Evolutionary conservation across 2,113 vertebrate genomes (phyloP).

Genomic region (Cryptotis parvus): DNA sequence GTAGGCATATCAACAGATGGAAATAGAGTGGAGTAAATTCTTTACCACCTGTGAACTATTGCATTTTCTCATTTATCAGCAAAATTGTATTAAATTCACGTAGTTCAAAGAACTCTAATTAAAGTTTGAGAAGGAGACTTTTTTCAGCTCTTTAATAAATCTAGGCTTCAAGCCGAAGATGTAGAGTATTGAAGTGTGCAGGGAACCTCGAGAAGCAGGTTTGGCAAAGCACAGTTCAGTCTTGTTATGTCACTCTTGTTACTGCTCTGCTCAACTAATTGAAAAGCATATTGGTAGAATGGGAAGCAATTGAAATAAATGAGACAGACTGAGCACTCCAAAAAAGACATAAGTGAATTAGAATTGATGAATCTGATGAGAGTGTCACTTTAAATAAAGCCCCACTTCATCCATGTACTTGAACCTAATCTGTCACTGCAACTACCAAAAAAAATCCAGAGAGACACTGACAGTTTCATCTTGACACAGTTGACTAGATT

Average conservation of each 20-base stretch:
- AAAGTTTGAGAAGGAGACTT: conserved; percentile 75
- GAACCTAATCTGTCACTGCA: conserved; percentile 55
- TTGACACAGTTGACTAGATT: conserved; percentile 50
- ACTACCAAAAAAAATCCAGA: conserved; percentile 58
- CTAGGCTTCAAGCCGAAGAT: conserved; percentile 4
- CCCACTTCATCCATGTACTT: conserved; percentile 64
- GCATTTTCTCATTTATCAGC: conserved; percentile 71
- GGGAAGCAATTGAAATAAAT: conserved; percentile 78
- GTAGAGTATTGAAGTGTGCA: conserved; percentile 54
- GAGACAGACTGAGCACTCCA: conserved; percentile 74
- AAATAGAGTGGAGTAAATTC: conserved; percentile 73
- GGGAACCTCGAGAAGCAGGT: conserved; percentile 55
- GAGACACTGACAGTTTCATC: conserved; percentile 59
- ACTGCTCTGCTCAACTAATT: conserved; percentile 77
- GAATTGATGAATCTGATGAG: conserved; percentile 79
- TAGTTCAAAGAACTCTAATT: conserved; percentile 82
- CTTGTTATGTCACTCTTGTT: conserved; percentile 56
- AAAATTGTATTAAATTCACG: conserved; percentile 77
- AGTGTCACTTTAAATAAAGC: conserved; percentile 82
- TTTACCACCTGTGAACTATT: conserved; percentile 68
- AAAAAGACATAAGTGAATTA: conserved; percentile 81
- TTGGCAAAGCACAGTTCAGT: conserved; percentile 70
- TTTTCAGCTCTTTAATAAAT: conserved; percentile 78
- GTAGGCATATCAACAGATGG: conserved; percentile 67
- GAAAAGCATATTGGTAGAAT: conserved; percentile 76